Base-by-base conservation (phyloP, 1,140 invertebrate species). In the Anadara kagoshimensis region DNA sequence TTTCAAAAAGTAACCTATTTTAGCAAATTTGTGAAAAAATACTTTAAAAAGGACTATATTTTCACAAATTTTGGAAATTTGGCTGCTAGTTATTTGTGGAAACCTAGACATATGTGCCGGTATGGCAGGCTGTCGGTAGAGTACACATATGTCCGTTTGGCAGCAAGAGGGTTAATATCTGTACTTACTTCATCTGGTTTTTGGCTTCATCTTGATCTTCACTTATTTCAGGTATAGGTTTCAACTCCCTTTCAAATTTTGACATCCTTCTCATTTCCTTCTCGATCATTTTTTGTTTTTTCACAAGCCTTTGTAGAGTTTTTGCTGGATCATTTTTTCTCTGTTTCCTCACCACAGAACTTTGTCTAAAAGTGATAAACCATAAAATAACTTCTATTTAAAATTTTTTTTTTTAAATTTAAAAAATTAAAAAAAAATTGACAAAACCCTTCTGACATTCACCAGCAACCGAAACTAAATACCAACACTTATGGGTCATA, bases 161-260 rank as follows among this genome's bases (percentile, higher is more conserved):
- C n/a, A n/a, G n/a, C n/a, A n/a, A n/a, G n/a, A n/a, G n/a, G n/a
- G n/a, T n/a, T n/a, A n/a, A n/a, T n/a, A n/a, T n/a, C n/a, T n/a
- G n/a, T n/a, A 59, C 58, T 59, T 18, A 7, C 11, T 16, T 43
- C 43, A 43, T 20, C 58, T 16, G 1, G 18, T 1, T 16, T 43
- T 14, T n/a, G 29, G n/a, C 43, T 43, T 41, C 43, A 0, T n/a
- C 29, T 36, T 36, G 29, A 3, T 36, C 29, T 43, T 41, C 58
- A n/a, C 41, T 59, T 18, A 59, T 59, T 59, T 59, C 58, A 43
- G 41, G 29, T 43, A 59, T 14, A 43, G 58, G 58, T 59, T 59
- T 59, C 29, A 59, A 20, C n/a, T 59, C 43, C 43, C 58, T 59
- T 5, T 41, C 29, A 18, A 5, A 44, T 59, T 43, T 59, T n/a